Conservation (phyloP, 2,113 vertebrate species). For the Cyprinodon variegatus region DNA sequence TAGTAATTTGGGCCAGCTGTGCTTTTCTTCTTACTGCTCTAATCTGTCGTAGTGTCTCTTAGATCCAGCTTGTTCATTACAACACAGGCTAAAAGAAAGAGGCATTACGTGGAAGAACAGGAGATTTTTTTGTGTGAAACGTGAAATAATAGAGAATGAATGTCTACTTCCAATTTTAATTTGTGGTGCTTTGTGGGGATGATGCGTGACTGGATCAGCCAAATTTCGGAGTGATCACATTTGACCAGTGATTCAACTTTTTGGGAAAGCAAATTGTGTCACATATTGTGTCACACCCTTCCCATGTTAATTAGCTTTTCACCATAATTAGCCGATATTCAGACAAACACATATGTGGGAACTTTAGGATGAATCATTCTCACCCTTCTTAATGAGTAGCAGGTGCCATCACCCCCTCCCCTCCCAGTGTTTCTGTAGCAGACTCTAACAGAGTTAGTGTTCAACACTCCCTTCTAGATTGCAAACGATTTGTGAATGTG, state of each 20-base stretch:
- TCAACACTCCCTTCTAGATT: too few relatives aligned
- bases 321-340: background rate
- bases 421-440: too few relatives aligned
- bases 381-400: background rate
- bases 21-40: slow-evolving; percentile 46
- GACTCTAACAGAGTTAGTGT: too few relatives aligned
- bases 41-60: slow-evolving; percentile 45
- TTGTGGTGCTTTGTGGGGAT: background rate
- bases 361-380: background rate
- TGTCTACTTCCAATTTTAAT: background rate
- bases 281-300: background rate
- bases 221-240: too few relatives aligned
- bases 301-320: background rate
- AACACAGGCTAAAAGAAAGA: slow-evolving; percentile 20
- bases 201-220: too few relatives aligned
- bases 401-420: background rate
- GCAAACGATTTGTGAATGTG: too few relatives aligned
- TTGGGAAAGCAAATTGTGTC: too few relatives aligned
- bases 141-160: slow-evolving; percentile 7
- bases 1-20: slow-evolving; percentile 65
- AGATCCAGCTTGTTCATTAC: slow-evolving; percentile 44
- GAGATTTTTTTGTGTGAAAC: slow-evolving; percentile 35
- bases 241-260: background rate
- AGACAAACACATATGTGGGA: background rate
- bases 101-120: slow-evolving; percentile 16